A percentile compares a stretch with the other conserved stretches of the same genome.
These are phyloP conservation scores for Mastomys natalensis DNA, from an alignment of 2,113 vertebrate genomes.

Conservation along the genomic window DNA sequence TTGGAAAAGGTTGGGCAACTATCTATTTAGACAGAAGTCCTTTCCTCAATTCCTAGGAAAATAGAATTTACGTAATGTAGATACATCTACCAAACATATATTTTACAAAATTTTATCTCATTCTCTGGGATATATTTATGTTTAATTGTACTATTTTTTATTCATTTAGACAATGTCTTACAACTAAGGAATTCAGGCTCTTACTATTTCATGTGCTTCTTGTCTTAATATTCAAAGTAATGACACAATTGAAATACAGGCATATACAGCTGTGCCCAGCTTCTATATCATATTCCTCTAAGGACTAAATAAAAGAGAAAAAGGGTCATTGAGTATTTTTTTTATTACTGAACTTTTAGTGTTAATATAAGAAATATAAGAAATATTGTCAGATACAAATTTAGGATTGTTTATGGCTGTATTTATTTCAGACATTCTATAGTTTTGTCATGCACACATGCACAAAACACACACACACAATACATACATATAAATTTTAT, in stretches of 20 bases:
- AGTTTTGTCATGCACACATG: no score
- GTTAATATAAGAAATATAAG: not conserved
- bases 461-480: no score
- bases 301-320: not conserved
- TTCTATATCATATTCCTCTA: not conserved
- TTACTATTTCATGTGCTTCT: not conserved
- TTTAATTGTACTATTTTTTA: not conserved
- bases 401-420: no score
- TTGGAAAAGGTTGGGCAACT: not conserved
- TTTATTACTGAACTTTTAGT: not conserved
- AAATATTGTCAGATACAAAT: not conserved
- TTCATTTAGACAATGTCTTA: not conserved
- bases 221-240: not conserved
- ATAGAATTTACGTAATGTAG: not conserved
- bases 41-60: not conserved
- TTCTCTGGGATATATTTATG: not conserved
- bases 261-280: not conserved
- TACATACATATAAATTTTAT: no score
- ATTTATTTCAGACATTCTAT: not conserved
- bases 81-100: not conserved
- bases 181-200: not conserved
- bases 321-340: not conserved
- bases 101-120: not conserved
- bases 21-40: not conserved
- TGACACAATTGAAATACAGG: not conserved